These are phyloP conservation scores for Cyanoderma ruficeps DNA, from an alignment of 2,113 vertebrate species.

Conservation along the genomic window DNA sequence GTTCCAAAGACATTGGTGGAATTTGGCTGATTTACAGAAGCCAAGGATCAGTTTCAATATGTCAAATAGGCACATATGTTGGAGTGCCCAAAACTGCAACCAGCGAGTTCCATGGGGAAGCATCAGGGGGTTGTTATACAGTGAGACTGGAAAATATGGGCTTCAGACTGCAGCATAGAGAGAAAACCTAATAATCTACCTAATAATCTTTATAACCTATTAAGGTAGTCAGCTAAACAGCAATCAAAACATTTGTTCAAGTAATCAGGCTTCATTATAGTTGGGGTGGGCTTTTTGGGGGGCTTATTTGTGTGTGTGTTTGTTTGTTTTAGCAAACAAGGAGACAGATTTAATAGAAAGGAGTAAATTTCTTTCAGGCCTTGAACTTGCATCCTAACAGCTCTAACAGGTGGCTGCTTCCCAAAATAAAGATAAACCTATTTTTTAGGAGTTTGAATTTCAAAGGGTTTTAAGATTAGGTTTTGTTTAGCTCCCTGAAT, in stretches of 20 bases:
- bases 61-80: neutral
- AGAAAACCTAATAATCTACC: neutral
- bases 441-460: neutral
- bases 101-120: neutral
- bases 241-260: neutral
- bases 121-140: neutral
- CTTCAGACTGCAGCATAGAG: neutral
- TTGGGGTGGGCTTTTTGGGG: neutral
- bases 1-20: neutral
- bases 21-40: neutral
- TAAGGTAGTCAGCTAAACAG: neutral
- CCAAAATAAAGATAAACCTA: neutral
- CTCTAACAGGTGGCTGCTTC: neutral
- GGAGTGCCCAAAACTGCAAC: neutral
- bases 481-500: neutral
- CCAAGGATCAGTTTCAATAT: neutral
- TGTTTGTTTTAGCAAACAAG: neutral
- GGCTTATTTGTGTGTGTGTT: accelerated
- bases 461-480: neutral
- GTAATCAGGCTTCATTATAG: neutral
- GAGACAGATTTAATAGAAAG: neutral
- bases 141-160: neutral
- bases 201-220: neutral
- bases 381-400: neutral
- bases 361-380: neutral